Conservation (phyloP, 2,888 invertebrate species). For the Antheraea assamensis region DNA sequence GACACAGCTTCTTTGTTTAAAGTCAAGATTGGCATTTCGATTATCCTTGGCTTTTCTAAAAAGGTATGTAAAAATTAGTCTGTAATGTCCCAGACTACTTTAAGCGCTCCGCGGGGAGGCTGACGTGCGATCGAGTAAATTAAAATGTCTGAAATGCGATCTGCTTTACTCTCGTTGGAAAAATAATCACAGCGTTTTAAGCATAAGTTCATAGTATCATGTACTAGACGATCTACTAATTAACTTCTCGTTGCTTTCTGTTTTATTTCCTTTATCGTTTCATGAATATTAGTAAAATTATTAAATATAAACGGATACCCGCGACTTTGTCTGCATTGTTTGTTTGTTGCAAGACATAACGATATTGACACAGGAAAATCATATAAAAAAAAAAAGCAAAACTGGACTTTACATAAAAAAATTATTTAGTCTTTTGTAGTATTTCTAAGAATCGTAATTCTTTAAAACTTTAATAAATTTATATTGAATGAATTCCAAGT, state of each 20-base stretch:
- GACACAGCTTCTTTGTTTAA: conserved; percentile 60
- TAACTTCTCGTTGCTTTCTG: conserved; percentile 8
- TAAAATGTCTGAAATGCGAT: conserved; percentile 69
- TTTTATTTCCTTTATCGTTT: conserved; percentile 8
- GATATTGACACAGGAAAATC: too few relatives aligned
- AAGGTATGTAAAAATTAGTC: conserved; percentile 75
- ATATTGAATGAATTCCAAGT: too few relatives aligned
- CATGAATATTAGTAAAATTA: background rate
- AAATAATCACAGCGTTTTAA: conserved; percentile 50
- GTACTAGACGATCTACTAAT: conserved; percentile 24
- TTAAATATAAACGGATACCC: background rate
- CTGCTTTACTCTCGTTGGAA: conserved; percentile 52
- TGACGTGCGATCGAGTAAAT: conserved; percentile 53
- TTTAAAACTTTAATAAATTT: too few relatives aligned
- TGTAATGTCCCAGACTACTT: conserved; percentile 72
- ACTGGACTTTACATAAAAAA: too few relatives aligned
- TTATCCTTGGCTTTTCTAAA: conserved; percentile 71
- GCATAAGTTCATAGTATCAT: conserved; percentile 22
- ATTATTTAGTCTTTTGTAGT: too few relatives aligned
- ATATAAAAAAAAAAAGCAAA: too few relatives aligned
- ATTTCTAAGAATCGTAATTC: too few relatives aligned
- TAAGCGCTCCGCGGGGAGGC: conserved; percentile 70
- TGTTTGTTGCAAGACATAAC: too few relatives aligned
- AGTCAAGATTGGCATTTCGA: conserved; percentile 78
- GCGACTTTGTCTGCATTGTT: too few relatives aligned